Conservation (phyloP, 2,113 vertebrate genomes). For the Echinops telfairi region DNA sequence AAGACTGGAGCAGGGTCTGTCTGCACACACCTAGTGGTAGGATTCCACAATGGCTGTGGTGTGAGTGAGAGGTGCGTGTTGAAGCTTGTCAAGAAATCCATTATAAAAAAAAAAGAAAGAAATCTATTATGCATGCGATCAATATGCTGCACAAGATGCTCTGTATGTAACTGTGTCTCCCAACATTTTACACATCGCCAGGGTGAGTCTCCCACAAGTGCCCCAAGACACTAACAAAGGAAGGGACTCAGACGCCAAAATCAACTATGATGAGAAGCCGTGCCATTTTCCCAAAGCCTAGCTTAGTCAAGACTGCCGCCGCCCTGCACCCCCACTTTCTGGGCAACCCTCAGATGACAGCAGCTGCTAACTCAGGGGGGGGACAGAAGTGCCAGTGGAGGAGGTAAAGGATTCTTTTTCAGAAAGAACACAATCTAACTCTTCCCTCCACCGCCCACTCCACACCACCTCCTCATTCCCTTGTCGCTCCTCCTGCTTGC, state of each 20-base stretch:
- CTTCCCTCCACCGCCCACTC: constrained; percentile 78
- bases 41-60: neutral
- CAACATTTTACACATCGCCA: constrained; percentile 5
- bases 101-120: too few species aligned
- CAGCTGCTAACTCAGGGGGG: constrained; percentile 73
- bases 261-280: neutral
- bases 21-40: neutral
- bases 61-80: neutral
- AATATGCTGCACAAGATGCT: neutral
- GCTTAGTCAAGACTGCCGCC: constrained; percentile 2
- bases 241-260: neutral
- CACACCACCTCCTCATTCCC: constrained; percentile 74
- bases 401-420: constrained; percentile 82
- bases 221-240: neutral
- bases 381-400: constrained; percentile 69
- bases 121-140: neutral
- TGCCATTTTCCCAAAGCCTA: neutral
- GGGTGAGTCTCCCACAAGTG: neutral
- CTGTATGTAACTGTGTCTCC: neutral
- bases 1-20: neutral
- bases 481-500: constrained; percentile 70
- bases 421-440: constrained; percentile 82
- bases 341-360: constrained; percentile 69
- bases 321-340: constrained; percentile 40
- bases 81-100: neutral